phyloP scores from a whole-genome alignment of 2,797 vertebrate species.

The Peromyscus aztecus region DNA sequence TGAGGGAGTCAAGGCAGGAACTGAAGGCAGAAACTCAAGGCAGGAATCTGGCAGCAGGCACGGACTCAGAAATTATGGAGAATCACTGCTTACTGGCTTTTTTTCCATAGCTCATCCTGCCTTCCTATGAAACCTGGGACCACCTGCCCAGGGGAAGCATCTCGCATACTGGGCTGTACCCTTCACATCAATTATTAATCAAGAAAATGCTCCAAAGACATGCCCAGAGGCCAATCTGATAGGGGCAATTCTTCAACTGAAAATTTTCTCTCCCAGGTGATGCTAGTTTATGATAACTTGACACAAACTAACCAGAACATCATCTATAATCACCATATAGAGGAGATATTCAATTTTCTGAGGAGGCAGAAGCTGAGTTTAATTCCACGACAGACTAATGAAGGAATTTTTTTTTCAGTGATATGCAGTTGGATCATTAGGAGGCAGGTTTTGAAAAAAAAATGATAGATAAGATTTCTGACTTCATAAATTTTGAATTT shows the following conservation, averaged over 20 bases:
- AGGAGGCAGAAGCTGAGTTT: slow-evolving; percentile 8
- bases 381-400: slow-evolving; percentile 13
- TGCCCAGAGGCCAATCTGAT: background rate
- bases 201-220: background rate
- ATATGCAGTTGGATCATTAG: background rate
- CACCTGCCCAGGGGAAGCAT: background rate
- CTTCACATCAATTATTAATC: background rate
- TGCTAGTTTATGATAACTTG: background rate
- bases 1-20: background rate
- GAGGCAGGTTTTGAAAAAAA: background rate
- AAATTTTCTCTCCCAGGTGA: background rate
- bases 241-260: background rate
- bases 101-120: background rate
- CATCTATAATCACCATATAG: background rate
- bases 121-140: background rate
- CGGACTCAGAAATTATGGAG: background rate
- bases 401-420: background rate
- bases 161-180: background rate
- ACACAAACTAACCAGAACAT: background rate
- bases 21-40: background rate
- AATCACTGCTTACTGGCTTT: background rate
- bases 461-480: background rate
- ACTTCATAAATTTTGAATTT: background rate
- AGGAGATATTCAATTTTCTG: background rate
- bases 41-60: background rate